These are phyloP conservation scores for Daubentonia madagascariensis DNA, from an alignment of 2,113 vertebrate species.

Conservation along the genomic window DNA sequence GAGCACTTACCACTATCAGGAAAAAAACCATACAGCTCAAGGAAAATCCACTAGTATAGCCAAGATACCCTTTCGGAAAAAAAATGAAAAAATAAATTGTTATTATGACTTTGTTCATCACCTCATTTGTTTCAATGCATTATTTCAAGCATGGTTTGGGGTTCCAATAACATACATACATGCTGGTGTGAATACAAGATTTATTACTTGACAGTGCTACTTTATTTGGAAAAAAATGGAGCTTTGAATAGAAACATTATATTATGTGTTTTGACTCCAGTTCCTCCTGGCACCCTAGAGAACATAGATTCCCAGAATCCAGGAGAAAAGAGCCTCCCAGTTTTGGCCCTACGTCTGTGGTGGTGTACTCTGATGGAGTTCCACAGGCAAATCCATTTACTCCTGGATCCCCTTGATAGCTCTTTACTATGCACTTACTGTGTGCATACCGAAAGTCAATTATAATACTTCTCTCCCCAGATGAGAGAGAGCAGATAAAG, in stretches of 20 bases:
- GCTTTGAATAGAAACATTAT: constrained; percentile 4
- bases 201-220: neutral
- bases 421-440: neutral
- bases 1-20: constrained; percentile 93
- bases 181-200: neutral
- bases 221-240: constrained; percentile 40
- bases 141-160: constrained; percentile 6
- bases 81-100: constrained; percentile 28
- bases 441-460: neutral
- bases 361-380: neutral
- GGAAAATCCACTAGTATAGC: constrained; percentile 90
- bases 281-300: neutral
- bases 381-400: neutral
- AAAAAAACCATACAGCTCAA: constrained; percentile 93
- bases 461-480: neutral
- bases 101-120: neutral
- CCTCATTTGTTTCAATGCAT: neutral
- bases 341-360: neutral
- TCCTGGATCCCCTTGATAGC: neutral
- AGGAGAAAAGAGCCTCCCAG: neutral
- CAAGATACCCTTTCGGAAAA: constrained; percentile 86
- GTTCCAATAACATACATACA: neutral
- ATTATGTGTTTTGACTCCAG: neutral
- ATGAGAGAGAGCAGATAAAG: neutral
- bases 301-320: neutral